Evolutionary conservation across 2,113 vertebrate genomes (phyloP).

Genomic region (Murina feae): DNA sequence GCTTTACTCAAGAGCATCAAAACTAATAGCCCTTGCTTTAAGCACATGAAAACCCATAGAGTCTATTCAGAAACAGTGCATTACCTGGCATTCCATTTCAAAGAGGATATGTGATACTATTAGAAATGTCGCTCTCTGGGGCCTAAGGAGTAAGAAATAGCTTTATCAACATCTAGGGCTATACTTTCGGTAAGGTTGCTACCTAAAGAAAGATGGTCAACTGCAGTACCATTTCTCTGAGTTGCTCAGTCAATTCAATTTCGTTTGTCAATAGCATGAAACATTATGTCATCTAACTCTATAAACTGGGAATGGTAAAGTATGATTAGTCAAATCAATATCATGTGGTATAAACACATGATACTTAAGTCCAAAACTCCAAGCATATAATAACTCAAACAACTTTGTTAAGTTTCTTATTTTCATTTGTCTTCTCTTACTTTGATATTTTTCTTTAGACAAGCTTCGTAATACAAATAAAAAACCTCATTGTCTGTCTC

Average conservation of each 20-base stretch:
- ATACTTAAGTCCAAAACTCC: neutral
- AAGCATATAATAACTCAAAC: neutral
- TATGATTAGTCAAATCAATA: neutral
- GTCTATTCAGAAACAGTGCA: neutral
- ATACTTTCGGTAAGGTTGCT: neutral
- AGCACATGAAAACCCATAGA: constrained; percentile 29
- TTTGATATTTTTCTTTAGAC: neutral
- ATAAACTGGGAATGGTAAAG: neutral
- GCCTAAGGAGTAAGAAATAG: neutral
- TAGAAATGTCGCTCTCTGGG: neutral
- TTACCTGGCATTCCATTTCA: constrained; percentile 18
- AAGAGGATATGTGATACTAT: neutral
- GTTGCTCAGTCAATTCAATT: neutral
- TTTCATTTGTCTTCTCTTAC: neutral
- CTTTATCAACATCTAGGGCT: neutral
- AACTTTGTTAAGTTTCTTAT: neutral
- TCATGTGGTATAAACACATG: neutral
- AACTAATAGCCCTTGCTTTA: constrained; percentile 54
- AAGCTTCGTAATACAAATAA: neutral
- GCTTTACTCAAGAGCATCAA: constrained; percentile 45
- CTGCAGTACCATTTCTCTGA: neutral
- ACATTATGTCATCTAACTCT: neutral
- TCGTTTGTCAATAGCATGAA: neutral
- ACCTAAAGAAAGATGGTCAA: neutral
- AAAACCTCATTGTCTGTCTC: neutral